Conservation (phyloP, 2,113 vertebrate species). For the Campylorhamphus procurvoides region DNA sequence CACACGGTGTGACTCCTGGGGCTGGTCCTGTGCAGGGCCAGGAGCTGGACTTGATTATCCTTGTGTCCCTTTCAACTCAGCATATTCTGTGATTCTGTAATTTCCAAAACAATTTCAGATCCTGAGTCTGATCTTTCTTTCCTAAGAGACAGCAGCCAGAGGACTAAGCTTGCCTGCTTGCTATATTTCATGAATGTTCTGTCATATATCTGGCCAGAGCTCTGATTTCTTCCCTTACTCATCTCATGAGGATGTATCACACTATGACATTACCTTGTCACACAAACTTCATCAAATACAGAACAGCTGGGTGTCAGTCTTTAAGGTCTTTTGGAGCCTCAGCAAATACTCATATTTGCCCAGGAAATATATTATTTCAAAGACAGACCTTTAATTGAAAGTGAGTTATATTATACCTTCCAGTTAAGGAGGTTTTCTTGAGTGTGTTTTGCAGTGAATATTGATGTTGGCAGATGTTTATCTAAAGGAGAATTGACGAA, state of each 20-base stretch:
- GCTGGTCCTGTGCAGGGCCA: background rate
- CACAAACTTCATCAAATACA: background rate
- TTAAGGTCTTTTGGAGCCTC: background rate
- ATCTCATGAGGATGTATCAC: background rate
- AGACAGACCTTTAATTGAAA: background rate
- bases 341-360: background rate
- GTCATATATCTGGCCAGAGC: background rate
- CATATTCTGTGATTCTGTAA: background rate
- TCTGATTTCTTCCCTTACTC: background rate
- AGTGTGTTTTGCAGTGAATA: background rate
- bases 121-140: background rate
- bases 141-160: fast-evolving
- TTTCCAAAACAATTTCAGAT: background rate
- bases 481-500: slow-evolving; percentile 25
- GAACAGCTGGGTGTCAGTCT: background rate
- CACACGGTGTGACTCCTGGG: background rate
- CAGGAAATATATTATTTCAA: background rate
- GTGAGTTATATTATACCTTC: background rate
- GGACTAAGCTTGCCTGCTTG: background rate
- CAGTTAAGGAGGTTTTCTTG: background rate
- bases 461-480: slow-evolving; percentile 53
- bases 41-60: background rate
- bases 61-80: background rate
- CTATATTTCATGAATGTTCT: background rate
- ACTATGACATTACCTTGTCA: background rate